Conservation (phyloP, 2,797 vertebrate genomes). For the Enteromius afrohamiltoni region DNA sequence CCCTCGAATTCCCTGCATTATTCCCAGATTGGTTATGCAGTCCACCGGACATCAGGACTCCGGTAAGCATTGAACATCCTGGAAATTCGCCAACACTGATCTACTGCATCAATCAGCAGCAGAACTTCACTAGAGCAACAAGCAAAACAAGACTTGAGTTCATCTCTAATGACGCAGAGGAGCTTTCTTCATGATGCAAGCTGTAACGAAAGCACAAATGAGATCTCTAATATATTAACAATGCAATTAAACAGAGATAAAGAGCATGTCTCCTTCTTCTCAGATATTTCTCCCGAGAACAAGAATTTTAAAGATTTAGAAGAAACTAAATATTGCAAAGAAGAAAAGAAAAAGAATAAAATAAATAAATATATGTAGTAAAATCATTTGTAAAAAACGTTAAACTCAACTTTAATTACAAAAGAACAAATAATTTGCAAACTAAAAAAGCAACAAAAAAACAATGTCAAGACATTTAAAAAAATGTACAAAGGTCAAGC, state of each 20-base stretch:
- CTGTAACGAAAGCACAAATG: not conserved
- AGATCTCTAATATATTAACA: not conserved
- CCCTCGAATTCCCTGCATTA: slow-evolving; percentile 56
- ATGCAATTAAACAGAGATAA: not conserved
- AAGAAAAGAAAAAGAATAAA: no score
- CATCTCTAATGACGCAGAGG: not conserved
- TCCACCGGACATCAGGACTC: slow-evolving; percentile 58
- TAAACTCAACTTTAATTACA: no score
- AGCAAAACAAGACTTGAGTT: not conserved
- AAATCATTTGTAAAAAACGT: no score
- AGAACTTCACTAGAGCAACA: not conserved
- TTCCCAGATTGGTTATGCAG: slow-evolving; percentile 59
- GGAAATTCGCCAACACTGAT: slow-evolving; percentile 54
- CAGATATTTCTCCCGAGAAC: not conserved
- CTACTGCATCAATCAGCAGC: slow-evolving; percentile 64
- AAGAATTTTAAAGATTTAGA: not conserved
- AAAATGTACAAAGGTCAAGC: no score
- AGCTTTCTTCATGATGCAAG: not conserved
- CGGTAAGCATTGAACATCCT: slow-evolving; percentile 57
- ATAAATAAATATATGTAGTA: no score
- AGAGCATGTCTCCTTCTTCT: not conserved
- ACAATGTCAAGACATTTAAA: no score
- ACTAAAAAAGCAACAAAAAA: no score
- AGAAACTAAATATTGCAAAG: no score
- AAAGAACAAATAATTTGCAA: no score